These are phyloP conservation scores for Copidosoma floridanum DNA, from an alignment of 1,140 invertebrate genomes.

Conservation along the genomic window DNA sequence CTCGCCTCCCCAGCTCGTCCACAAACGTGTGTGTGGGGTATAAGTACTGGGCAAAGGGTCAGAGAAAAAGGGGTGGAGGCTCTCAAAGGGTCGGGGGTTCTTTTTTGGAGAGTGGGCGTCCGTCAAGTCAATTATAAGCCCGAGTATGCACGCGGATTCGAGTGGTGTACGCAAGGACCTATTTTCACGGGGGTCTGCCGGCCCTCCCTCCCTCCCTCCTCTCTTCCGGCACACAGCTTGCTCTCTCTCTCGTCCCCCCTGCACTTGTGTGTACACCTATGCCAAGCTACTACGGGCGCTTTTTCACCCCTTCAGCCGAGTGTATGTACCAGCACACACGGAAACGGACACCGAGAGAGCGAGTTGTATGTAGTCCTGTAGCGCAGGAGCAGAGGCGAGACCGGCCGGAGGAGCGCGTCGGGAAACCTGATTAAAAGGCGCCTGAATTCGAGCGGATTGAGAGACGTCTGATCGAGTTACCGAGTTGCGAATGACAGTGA, in stretches of 20 bases:
- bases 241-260: conserved; percentile 1
- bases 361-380: not conserved
- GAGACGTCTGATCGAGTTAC: conserved; percentile 19
- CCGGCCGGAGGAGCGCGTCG: not conserved
- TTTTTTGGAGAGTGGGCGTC: conserved; percentile 14
- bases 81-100: conserved; percentile 20
- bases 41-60: no score
- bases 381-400: conserved; percentile 1
- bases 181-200: conserved; percentile 19
- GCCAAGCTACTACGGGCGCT: no score
- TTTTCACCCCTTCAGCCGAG: conserved; percentile 5
- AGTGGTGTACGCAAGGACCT: not conserved
- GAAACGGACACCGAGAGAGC: conserved; percentile 25
- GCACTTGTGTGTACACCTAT: no score
- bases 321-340: not conserved
- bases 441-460: conserved; percentile 16
- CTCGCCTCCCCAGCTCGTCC: not conserved
- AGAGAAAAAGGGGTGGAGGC: no score
- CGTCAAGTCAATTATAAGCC: conserved; percentile 30
- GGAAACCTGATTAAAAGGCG: conserved; percentile 24
- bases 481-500: no score
- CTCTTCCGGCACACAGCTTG: not conserved
- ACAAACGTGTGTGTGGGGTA: no score
- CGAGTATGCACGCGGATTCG: conserved; percentile 18
- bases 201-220: not conserved